Evolutionary conservation across 1,140 invertebrate species (phyloP).

Genomic region (Leguminivora glycinivorella): DNA sequence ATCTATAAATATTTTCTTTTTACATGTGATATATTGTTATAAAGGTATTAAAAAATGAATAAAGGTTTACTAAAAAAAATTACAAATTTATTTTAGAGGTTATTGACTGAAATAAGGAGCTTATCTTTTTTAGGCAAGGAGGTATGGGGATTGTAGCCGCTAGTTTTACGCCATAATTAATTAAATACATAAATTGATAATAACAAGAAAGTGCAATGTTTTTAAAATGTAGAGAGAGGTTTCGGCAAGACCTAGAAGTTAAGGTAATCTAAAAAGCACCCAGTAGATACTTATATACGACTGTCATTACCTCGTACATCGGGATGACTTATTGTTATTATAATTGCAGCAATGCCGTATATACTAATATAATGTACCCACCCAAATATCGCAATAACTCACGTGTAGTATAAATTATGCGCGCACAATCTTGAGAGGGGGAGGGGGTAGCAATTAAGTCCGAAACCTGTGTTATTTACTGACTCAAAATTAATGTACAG

Average conservation of each 20-base stretch:
- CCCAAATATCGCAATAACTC: conserved; percentile 46
- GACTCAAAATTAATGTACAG: conserved; percentile 40
- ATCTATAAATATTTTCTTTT: too few species aligned
- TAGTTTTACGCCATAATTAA: too few species aligned
- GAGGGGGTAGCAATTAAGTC: conserved; percentile 53
- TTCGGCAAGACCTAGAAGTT: neutral
- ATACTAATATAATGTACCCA: conserved; percentile 35
- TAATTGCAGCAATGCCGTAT: conserved; percentile 36
- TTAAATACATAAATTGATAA: too few species aligned
- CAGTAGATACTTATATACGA: neutral
- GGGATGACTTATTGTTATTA: conserved; percentile 4
- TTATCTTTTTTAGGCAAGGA: too few species aligned
- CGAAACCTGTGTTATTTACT: conserved; percentile 49
- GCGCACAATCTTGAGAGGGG: conserved; percentile 50
- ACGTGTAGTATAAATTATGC: conserved; percentile 56
- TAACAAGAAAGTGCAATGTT: too few species aligned
- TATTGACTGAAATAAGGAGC: too few species aligned
- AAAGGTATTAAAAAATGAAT: too few species aligned
- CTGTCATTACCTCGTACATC: neutral
- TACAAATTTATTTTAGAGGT: too few species aligned
- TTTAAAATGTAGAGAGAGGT: too few species aligned
- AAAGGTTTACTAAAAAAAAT: too few species aligned
- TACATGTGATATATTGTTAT: too few species aligned
- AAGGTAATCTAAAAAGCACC: neutral
- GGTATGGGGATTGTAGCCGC: too few species aligned